phyloP scores from a whole-genome alignment of 2,888 invertebrate genomes.

The Crematogaster levior region DNA sequence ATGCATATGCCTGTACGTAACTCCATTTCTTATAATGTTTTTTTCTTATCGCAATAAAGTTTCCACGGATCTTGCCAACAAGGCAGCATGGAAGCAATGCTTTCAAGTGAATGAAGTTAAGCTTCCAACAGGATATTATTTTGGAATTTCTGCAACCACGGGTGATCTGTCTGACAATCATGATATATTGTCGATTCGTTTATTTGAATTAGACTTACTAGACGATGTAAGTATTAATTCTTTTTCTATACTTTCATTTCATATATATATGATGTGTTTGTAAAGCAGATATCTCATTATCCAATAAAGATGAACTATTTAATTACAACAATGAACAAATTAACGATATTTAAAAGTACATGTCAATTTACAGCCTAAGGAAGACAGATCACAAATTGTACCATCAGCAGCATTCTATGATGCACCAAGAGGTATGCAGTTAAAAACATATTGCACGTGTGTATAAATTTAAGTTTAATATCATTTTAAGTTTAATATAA shows the following conservation, averaged over 20 bases:
- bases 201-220: conserved; percentile 95
- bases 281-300: neutral
- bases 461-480: conserved; percentile 35
- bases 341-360: neutral
- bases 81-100: conserved; percentile 97
- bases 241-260: conserved; percentile 25
- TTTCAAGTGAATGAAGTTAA: conserved; percentile 95
- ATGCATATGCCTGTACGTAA: neutral
- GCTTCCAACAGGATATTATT: conserved; percentile 97
- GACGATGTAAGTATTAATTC: conserved; percentile 86
- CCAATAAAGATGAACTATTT: neutral
- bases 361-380: conserved; percentile 86
- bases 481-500: conserved; percentile 24
- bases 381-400: conserved; percentile 93
- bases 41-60: conserved; percentile 87
- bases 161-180: conserved; percentile 99
- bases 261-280: neutral
- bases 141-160: conserved; percentile 98
- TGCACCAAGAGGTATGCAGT: conserved; percentile 90
- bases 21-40: neutral
- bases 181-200: conserved; percentile 95
- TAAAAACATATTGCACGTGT: neutral
- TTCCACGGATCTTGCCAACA: conserved; percentile 96
- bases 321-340: neutral
- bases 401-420: conserved; percentile 97